A percentile compares a stretch with the other conserved stretches of the same genome.
Evolutionary conservation across 1,140 invertebrate genomes (phyloP).

Genomic region (Papilio aristodemus): DNA sequence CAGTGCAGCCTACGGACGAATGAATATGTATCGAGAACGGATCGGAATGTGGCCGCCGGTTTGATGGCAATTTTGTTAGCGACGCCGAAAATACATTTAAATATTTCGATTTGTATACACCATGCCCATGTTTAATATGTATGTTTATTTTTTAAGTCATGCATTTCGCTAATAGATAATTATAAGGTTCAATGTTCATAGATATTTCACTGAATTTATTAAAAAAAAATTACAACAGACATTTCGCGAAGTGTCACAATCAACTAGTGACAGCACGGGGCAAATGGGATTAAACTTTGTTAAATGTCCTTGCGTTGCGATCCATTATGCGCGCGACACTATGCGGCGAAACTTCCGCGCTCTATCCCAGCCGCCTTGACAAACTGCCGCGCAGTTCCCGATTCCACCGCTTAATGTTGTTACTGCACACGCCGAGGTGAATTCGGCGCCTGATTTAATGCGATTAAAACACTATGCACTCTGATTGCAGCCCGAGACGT

Average conservation of each 20-base stretch:
- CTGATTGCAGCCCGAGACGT: conserved; percentile 22
- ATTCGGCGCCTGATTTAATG: conserved; percentile 47
- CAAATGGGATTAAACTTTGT: conserved; percentile 75
- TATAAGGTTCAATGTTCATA: no score
- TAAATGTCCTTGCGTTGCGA: conserved; percentile 73
- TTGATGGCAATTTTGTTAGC: conserved; percentile 53
- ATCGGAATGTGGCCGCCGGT: conserved; percentile 52
- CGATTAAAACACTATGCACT: conserved; percentile 40
- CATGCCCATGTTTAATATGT: neutral
- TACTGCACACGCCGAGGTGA: conserved; percentile 45
- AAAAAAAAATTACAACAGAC: no score
- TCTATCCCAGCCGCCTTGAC: conserved; percentile 41
- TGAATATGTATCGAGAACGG: conserved; percentile 67
- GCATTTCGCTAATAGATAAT: conserved; percentile 1
- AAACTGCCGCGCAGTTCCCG: conserved; percentile 50
- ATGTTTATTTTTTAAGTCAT: neutral
- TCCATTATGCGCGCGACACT: conserved; percentile 67
- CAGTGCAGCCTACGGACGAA: conserved; percentile 61
- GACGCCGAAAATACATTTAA: conserved; percentile 43
- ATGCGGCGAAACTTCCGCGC: conserved; percentile 62
- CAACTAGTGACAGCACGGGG: conserved; percentile 59
- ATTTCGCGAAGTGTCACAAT: conserved; percentile 66
- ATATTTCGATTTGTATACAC: conserved; percentile 38
- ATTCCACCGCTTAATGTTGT: conserved; percentile 59
- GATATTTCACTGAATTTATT: no score